These are phyloP conservation scores for Triplophysa dalaica DNA, from an alignment of 2,113 vertebrate genomes.

Conservation along the genomic window DNA sequence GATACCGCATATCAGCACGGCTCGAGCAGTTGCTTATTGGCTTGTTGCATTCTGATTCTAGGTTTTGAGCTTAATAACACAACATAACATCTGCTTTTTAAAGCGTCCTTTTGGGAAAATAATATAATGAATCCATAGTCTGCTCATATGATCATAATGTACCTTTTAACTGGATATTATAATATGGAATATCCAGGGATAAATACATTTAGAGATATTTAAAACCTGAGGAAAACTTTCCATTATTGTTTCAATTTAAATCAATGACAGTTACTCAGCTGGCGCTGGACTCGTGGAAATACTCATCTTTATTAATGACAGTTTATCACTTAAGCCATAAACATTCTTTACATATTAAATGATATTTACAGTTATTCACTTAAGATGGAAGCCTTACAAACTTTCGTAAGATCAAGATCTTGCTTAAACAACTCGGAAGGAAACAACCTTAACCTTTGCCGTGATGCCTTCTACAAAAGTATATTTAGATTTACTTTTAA, in stretches of 20 bases:
- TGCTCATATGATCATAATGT: background rate
- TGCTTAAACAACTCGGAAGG: background rate
- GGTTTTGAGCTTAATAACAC: conserved; percentile 29
- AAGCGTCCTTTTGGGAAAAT: background rate
- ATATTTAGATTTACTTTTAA: background rate
- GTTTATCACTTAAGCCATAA: no score
- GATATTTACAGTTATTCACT: background rate
- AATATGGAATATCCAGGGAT: background rate
- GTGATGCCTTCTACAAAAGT: background rate
- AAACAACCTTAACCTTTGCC: conserved; percentile 10
- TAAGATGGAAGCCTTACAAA: no score
- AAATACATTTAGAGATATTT: background rate
- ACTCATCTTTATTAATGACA: no score
- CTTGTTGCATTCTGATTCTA: conserved; percentile 1
- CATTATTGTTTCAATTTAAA: no score
- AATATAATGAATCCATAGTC: background rate
- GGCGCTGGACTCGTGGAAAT: no score
- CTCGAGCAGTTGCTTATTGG: conserved; percentile 18
- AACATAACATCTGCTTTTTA: background rate
- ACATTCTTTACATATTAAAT: no score
- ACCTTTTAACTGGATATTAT: background rate
- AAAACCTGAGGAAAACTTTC: no score
- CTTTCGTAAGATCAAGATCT: background rate
- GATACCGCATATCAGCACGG: conserved; percentile 21
- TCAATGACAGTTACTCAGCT: no score